Percentiles rank a stretch among this genome's conserved stretches.
Evolutionary conservation across 2,113 vertebrate genomes (phyloP).

Genomic region (Lamprologus callipterus): DNA sequence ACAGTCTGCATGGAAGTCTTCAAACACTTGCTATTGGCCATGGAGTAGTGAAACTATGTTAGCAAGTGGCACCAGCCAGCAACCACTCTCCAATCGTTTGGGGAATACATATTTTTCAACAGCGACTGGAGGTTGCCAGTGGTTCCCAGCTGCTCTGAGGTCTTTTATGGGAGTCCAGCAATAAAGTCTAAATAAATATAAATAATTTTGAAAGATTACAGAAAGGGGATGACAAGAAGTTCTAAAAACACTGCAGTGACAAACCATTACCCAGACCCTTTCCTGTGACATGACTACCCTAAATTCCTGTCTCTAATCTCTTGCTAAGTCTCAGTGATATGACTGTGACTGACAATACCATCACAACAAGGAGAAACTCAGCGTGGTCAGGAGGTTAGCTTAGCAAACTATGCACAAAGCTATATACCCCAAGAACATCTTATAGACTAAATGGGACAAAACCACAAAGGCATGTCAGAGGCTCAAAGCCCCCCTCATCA

Average conservation of each 20-base stretch:
- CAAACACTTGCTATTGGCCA: background rate
- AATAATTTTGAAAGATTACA: background rate
- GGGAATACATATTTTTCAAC: background rate
- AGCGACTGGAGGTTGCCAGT: background rate
- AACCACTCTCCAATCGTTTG: background rate
- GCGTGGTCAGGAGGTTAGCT: background rate
- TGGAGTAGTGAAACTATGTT: background rate
- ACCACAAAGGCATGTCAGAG: background rate
- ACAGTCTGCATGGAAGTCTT: background rate
- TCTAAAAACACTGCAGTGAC: background rate
- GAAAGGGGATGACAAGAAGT: background rate
- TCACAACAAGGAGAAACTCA: background rate
- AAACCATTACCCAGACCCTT: background rate
- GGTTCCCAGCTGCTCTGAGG: background rate
- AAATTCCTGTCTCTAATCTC: conserved; percentile 22
- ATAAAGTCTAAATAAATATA: background rate
- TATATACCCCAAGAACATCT: background rate
- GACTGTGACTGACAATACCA: conserved; percentile 22
- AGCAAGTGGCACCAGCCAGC: background rate
- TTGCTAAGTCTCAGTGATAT: conserved; percentile 5
- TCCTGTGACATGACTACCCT: background rate
- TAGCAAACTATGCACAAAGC: background rate
- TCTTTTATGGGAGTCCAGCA: background rate
- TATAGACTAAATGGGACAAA: background rate
- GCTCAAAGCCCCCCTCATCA: background rate